Evolutionary conservation across 2,113 vertebrate genomes (phyloP), one percentile per base, ranked within the genome.

Genomic region (Sinocyclocheilus anshuiensis): DNA sequence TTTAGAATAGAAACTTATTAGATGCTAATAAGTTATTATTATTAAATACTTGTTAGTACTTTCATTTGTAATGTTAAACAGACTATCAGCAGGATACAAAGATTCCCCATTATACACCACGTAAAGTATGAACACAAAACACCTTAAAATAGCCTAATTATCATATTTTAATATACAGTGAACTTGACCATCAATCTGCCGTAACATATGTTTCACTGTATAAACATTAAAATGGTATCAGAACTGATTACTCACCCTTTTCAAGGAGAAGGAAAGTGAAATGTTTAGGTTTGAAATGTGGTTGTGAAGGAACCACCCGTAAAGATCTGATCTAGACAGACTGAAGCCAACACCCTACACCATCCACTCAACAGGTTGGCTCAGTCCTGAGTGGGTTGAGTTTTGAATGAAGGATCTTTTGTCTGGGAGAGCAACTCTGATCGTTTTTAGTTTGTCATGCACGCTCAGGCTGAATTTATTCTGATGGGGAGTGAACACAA

Each of bases 331-430:
- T 22, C 53, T 71, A 55, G 48, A 86, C 42, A 33, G 55, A 72
- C 26, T 36, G 57, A 85, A 81, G 90, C 90, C 93, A 90, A 94
- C 94, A 93, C 93, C 93, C 93, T 84, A 50, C 61, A 36, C 20
- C 74, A 77, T 90, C 90, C 81, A 74, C 92, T 89, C 94, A 90
- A 95, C 95, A 95, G 93, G 95, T 95, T 90, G 87, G 86, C 88
- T 48, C 80, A 71, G 90, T 90, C 90, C 48, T 61, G 24, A 84
- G 88, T 87, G 90, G 92, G 92, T 77, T 53, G 92, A 88, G 90
- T 91, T 88, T 83, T 82, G 90, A 88, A 69, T 59, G 4, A n/a
- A 48, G 59, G 72, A 82, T 61, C 8, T 33, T 71, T 86, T 71
- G 53, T 29, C 42, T 45, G 65, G 81, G 53, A 77, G 85, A 67